Conservation (phyloP, 2,888 invertebrate species). For the Panopea generosa region DNA sequence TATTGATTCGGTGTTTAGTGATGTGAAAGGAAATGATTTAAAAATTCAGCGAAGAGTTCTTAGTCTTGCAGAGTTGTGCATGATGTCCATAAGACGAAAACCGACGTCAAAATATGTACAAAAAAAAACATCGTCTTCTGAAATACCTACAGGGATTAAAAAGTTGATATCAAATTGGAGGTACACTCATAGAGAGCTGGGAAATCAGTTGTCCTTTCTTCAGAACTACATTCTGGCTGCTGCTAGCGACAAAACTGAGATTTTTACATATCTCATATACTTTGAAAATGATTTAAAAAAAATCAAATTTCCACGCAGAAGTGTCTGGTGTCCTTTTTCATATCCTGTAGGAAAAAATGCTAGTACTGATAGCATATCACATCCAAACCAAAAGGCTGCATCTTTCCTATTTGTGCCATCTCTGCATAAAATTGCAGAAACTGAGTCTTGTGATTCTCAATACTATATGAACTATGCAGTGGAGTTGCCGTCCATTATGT, state of each 20-base stretch:
- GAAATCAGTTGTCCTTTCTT: conserved; percentile 58
- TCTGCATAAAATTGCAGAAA: background rate
- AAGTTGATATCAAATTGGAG: conserved; percentile 21
- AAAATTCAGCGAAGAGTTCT: conserved; percentile 44
- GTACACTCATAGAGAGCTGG: conserved; percentile 15
- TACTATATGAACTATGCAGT: background rate
- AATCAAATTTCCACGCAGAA: conserved; percentile 19
- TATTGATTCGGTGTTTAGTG: conserved; percentile 35
- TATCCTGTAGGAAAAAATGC: conserved; percentile 3
- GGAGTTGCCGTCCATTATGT: background rate
- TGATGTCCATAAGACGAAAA: conserved; percentile 34
- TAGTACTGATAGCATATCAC: background rate
- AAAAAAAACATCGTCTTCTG: background rate
- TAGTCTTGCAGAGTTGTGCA: conserved; percentile 57
- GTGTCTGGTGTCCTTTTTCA: conserved; percentile 34
- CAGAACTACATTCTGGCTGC: conserved; percentile 46
- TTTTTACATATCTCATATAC: background rate
- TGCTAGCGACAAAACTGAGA: background rate
- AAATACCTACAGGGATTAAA: conserved; percentile 41
- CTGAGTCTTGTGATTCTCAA: no score
- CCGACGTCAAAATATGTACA: background rate
- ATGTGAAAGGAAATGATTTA: conserved; percentile 8
- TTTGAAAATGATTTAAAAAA: background rate
- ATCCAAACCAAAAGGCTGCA: conserved; percentile 20
- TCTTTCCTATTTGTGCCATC: conserved; percentile 35